Base-by-base conservation (phyloP, 2,888 invertebrate genomes). In the Synanthedon tipuliformis region DNA sequence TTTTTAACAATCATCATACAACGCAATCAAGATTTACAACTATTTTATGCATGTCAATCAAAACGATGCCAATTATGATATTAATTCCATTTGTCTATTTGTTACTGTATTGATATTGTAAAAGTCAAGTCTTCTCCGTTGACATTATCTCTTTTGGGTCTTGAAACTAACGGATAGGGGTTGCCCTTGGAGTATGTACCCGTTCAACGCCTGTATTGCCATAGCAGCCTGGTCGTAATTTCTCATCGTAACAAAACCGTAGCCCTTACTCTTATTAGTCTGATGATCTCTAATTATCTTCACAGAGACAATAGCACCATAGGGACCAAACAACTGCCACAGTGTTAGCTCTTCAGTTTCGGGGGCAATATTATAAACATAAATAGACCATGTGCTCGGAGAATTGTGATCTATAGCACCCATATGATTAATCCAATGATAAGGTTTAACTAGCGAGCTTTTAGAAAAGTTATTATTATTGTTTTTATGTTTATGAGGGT, bases 221-320 rank as follows among this genome's bases (percentile, higher is more conserved):
- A 88, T 86, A 18, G 87, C 88, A 1, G 88, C 88, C 71, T 88
- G 88, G 68, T 88, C 88, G 58, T 88, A 88, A 71, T 88, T 88
- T 69, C 88, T 78, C 88, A 88, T 88, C 0, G 88, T 88, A 52
- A 88, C 88, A 81, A 88, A 88, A 54, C 88, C 88, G 69, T 87
- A 88, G 54, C 88, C 88, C 79, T 88, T 88, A 73, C 88, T 88
- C 69, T 88, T 85, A 73, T 88, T 88, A 60, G 88, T 86, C 66
- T 86, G 82, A 71, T 88, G 87, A 66, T 88, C 88, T 71, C 83
- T 88, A 64, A 88, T 88, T 69, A 88, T 88, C 72, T 87, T 88
- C 75, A 88, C 88, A 59, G 88, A 88, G 60, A 88, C 84, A 76
- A 88, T 88, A 83, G 88, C 88, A 84, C 88, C 88, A 78, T 88